A percentile compares a stretch with the other conserved stretches of the same genome.
phyloP scores from a whole-genome alignment of 2,797 vertebrate species.

The Trematomus bernacchii region DNA sequence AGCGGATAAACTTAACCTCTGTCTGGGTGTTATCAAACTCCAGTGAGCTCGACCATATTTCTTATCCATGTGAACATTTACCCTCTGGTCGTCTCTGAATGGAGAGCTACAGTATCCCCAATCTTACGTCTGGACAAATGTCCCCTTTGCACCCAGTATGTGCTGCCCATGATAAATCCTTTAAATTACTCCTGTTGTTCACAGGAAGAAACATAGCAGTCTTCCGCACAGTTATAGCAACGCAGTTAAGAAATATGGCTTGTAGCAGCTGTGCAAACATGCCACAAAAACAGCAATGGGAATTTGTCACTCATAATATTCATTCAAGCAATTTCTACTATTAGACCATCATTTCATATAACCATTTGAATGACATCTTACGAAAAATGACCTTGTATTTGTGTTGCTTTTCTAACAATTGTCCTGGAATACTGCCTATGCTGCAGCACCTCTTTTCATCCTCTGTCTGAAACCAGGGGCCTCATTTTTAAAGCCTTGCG shows the following conservation, averaged over 20 bases:
- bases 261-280: conserved; percentile 9
- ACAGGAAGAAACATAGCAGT: conserved; percentile 24
- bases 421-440: too few species aligned
- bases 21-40: conserved; percentile 74
- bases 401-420: too few species aligned
- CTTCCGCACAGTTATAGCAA: neutral
- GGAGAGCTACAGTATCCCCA: conserved; percentile 51
- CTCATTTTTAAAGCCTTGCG: too few species aligned
- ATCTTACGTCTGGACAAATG: conserved; percentile 66
- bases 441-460: too few species aligned
- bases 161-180: conserved; percentile 63
- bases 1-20: conserved; percentile 78
- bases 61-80: conserved; percentile 69
- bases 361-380: too few species aligned
- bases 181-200: conserved; percentile 60
- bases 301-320: neutral
- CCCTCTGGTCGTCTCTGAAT: conserved; percentile 69
- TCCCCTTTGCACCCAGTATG: conserved; percentile 39
- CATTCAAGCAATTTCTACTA: neutral
- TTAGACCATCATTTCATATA: too few species aligned
- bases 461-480: too few species aligned
- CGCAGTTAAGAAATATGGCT: conserved; percentile 7
- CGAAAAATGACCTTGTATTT: too few species aligned
- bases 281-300: neutral
- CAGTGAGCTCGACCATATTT: conserved; percentile 68